Evolutionary conservation across 1,140 invertebrate species (phyloP).

Genomic region (Lepeophtheirus salmonis): DNA sequence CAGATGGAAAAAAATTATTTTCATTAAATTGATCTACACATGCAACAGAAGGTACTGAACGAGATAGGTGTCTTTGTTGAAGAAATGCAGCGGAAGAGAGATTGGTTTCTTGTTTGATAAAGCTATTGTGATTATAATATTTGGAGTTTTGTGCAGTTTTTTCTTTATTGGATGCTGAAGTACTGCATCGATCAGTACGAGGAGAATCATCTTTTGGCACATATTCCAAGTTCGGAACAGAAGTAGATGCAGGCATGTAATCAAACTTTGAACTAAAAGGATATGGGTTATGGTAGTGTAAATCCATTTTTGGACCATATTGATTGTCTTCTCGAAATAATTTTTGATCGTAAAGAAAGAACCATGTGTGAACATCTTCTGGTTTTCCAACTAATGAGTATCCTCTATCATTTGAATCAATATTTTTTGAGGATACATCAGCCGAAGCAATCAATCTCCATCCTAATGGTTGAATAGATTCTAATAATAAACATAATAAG

Average conservation of each 20-base stretch:
- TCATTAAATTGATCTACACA: background rate
- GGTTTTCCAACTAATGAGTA: conserved; percentile 1
- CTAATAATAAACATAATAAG: conserved; percentile 3
- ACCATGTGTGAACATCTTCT: conserved; percentile 17
- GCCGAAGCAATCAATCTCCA: conserved; percentile 1
- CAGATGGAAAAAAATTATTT: too few species aligned
- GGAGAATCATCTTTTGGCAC: too few species aligned
- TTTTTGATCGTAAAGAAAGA: conserved; percentile 15
- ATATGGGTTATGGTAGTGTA: background rate
- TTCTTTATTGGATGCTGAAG: too few species aligned
- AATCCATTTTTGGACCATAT: background rate
- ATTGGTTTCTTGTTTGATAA: too few species aligned
- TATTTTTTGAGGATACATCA: conserved; percentile 12
- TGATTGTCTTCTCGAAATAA: background rate
- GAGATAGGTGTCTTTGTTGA: background rate
- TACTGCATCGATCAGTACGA: too few species aligned
- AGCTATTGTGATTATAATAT: too few species aligned
- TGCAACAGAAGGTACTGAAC: conserved; percentile 1
- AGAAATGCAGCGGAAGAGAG: too few species aligned
- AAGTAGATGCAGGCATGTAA: background rate
- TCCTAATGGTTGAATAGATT: conserved; percentile 10
- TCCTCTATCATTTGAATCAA: conserved; percentile 15
- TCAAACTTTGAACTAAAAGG: background rate
- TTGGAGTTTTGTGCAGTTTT: too few species aligned
- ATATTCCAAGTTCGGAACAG: conserved; percentile 3